phyloP scores from a whole-genome alignment of 2,113 vertebrate species.

The Pan paniscus region DNA sequence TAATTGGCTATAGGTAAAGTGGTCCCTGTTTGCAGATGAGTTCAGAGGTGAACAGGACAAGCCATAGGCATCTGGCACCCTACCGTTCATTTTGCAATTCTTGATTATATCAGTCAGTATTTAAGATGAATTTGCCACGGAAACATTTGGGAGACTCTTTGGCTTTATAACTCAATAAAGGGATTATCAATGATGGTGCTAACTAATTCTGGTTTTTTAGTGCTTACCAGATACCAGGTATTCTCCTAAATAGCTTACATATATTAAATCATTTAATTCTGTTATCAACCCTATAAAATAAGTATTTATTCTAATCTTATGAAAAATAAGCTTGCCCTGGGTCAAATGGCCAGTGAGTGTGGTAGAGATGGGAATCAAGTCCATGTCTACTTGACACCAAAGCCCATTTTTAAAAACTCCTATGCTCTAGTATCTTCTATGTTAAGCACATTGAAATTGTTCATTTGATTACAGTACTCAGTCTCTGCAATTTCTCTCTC shows the following conservation, averaged over 20 bases:
- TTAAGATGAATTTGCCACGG: background rate
- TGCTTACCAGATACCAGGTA: background rate
- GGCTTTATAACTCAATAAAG: background rate
- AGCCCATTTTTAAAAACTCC: background rate
- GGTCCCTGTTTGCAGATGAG: background rate
- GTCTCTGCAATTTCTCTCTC: background rate
- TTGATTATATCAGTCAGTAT: background rate
- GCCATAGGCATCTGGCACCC: background rate
- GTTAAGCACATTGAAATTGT: background rate
- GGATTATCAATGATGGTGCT: background rate
- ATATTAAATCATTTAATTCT: background rate
- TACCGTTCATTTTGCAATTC: background rate
- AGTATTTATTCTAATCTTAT: background rate
- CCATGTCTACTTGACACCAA: background rate
- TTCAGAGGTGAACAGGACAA: background rate
- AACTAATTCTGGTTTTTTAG: background rate
- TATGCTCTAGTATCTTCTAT: background rate
- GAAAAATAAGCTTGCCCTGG: background rate
- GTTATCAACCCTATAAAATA: background rate
- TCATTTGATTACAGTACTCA: background rate
- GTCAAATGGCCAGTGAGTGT: background rate
- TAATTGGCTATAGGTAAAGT: background rate
- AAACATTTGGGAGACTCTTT: background rate
- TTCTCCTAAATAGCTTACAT: background rate
- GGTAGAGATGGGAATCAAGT: background rate